Conservation (phyloP, 92 coral and sea anemone genomes). For the Bergia puertoricense region DNA sequence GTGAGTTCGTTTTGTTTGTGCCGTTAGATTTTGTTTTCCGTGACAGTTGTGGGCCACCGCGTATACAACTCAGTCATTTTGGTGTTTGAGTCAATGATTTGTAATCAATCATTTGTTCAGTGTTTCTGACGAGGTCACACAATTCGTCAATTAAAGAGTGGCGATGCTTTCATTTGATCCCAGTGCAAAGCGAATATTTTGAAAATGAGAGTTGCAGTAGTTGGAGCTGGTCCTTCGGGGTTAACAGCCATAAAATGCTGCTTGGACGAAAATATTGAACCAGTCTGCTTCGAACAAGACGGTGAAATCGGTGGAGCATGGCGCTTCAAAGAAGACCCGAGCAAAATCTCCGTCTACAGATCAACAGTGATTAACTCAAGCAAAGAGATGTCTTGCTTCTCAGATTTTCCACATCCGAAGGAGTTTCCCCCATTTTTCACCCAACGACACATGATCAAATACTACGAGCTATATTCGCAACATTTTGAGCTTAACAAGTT, state of each 20-base stretch:
- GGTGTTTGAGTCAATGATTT: too few species aligned
- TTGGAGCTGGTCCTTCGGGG: conserved; percentile 33
- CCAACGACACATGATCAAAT: background rate
- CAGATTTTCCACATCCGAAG: conserved; percentile 12
- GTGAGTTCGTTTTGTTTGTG: too few species aligned
- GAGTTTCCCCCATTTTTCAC: background rate
- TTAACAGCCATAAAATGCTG: conserved; percentile 36
- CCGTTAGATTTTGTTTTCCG: too few species aligned
- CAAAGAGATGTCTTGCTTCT: background rate
- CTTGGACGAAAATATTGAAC: conserved; percentile 21
- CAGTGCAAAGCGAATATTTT: too few species aligned
- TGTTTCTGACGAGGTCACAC: background rate
- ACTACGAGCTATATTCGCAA: conserved; percentile 2
- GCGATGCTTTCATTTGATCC: background rate
- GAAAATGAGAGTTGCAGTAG: conserved; percentile 20
- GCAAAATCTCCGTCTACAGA: conserved; percentile 27
- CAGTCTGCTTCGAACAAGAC: conserved; percentile 38
- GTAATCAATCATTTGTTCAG: too few species aligned
- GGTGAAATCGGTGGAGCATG: conserved; percentile 30
- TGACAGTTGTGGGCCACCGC: too few species aligned
- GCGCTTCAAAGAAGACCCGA: conserved; percentile 32
- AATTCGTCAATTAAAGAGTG: background rate
- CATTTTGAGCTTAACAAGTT: background rate
- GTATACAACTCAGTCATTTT: too few species aligned
- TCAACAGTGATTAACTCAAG: conserved; percentile 12